Conservation (phyloP, 2,113 vertebrate genomes). For the Neopipo cinnamomea region DNA sequence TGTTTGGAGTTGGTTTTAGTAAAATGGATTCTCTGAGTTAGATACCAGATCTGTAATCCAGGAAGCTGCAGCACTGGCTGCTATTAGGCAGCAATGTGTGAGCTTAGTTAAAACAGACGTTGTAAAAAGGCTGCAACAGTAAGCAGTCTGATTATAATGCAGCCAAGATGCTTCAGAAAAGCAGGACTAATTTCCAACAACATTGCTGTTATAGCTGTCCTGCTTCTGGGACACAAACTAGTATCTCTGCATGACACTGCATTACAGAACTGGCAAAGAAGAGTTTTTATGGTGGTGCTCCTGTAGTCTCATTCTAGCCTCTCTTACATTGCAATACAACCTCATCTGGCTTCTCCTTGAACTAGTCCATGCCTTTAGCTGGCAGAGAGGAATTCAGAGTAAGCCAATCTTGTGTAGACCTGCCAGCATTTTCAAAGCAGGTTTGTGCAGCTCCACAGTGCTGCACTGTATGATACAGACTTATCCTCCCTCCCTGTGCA, state of each 20-base stretch:
- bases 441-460: neutral
- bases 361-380: neutral
- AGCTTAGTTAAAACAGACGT: neutral
- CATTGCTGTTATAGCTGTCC: neutral
- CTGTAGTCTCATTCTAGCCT: neutral
- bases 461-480: neutral
- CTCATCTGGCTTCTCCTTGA: neutral
- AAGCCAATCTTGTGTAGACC: neutral
- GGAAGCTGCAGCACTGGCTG: neutral
- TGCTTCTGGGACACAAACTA: neutral
- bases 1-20: neutral
- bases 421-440: neutral
- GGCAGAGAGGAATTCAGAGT: neutral
- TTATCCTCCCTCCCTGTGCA: neutral
- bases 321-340: neutral
- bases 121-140: neutral
- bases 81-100: neutral
- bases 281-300: neutral
- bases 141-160: neutral
- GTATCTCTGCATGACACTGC: neutral
- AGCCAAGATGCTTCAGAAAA: neutral
- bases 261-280: neutral
- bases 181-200: neutral
- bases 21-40: neutral
- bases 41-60: neutral